Evolutionary conservation across 2,888 invertebrate genomes (phyloP).

Genomic region (Drosophila austrosaltans): DNA sequence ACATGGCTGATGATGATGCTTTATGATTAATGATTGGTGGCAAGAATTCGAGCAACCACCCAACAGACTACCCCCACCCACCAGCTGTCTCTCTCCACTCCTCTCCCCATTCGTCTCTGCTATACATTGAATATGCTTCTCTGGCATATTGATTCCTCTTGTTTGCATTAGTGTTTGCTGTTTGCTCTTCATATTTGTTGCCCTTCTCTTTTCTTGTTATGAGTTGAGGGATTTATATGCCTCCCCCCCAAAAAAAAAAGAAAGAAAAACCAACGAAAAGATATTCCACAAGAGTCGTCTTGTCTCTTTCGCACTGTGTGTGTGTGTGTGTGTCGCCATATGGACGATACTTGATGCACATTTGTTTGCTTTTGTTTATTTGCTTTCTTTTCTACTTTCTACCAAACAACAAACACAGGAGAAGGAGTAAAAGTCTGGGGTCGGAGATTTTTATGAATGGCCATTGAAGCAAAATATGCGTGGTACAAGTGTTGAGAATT

Average conservation of each 20-base stretch:
- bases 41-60: conserved; percentile 39
- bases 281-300: conserved; percentile 32
- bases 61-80: not conserved
- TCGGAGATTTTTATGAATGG: conserved; percentile 54
- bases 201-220: conserved; percentile 42
- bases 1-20: conserved; percentile 71
- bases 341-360: conserved; percentile 68
- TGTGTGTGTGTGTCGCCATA: conserved; percentile 52
- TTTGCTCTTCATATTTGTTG: conserved; percentile 74
- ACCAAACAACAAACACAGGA: not conserved
- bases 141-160: conserved; percentile 68
- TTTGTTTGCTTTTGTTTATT: conserved; percentile 71
- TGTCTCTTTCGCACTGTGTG: conserved; percentile 25
- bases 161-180: conserved; percentile 74
- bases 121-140: conserved; percentile 14
- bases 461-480: conserved; percentile 66
- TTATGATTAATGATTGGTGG: conserved; percentile 74
- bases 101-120: not conserved
- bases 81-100: not conserved
- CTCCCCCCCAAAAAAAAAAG: not conserved
- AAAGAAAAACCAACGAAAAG: not conserved
- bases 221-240: conserved; percentile 52
- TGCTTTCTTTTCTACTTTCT: conserved; percentile 40
- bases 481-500: conserved; percentile 64
- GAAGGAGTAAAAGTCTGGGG: not conserved